Conservation (phyloP, 2,113 vertebrate genomes). For the Sarotherodon lohbergeri region DNA sequence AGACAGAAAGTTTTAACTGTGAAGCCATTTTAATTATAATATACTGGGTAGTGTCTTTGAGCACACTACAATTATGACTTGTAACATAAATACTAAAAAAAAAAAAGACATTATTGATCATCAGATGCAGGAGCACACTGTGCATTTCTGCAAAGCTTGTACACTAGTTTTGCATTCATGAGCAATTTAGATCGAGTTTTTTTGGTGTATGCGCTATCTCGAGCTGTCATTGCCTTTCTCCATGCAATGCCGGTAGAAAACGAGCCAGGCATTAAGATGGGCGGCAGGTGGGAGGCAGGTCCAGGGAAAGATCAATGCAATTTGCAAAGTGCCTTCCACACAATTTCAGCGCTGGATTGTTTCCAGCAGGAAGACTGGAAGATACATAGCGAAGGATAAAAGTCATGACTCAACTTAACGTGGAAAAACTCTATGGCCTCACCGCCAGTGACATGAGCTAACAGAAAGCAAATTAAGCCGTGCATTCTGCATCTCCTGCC, state of each 20-base stretch:
- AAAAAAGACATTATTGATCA: neutral
- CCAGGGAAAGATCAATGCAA: slow-evolving; percentile 58
- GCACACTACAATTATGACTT: neutral
- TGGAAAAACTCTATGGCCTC: slow-evolving; percentile 18
- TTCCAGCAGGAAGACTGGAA: slow-evolving; percentile 22
- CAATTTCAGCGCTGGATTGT: slow-evolving; percentile 42
- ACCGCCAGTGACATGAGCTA: neutral
- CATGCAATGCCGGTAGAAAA: neutral
- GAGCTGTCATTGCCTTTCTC: slow-evolving; percentile 27
- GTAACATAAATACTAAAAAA: neutral
- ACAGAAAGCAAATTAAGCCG: neutral
- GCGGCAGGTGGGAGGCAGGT: slow-evolving; percentile 51
- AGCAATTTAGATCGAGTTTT: neutral
- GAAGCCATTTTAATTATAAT: neutral
- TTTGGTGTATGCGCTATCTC: neutral
- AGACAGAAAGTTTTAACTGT: neutral
- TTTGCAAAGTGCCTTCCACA: slow-evolving; percentile 62
- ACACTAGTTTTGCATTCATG: slow-evolving; percentile 1
- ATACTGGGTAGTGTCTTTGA: neutral
- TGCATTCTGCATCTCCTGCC: neutral
- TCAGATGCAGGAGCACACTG: neutral
- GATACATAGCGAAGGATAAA: slow-evolving; percentile 17
- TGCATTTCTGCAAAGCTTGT: neutral
- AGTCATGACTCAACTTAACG: slow-evolving; percentile 49
- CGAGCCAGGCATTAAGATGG: slow-evolving; percentile 35